Conservation (phyloP, 1,140 invertebrate species). For the Drosophila parvula region DNA sequence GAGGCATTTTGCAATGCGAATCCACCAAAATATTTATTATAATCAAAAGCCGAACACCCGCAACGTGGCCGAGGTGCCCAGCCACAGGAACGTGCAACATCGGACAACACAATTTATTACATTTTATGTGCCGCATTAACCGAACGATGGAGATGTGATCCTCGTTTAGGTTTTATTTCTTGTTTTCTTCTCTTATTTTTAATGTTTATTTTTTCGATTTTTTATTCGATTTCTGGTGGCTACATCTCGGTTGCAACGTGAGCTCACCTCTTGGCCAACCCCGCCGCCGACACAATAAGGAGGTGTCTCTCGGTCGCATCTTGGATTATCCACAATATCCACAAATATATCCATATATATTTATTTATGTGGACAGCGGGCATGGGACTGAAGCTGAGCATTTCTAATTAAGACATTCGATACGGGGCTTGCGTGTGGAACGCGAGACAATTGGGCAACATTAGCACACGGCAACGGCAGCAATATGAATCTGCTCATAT, state of each 20-base stretch:
- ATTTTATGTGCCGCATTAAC: constrained; percentile 77
- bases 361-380: constrained; percentile 43
- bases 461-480: constrained; percentile 31
- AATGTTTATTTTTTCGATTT: constrained; percentile 1
- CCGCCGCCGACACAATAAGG: constrained; percentile 48
- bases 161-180: constrained; percentile 56
- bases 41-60: constrained; percentile 71
- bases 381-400: constrained; percentile 44
- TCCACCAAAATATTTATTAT: constrained; percentile 75
- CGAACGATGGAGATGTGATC: constrained; percentile 73
- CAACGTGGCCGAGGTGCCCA: constrained; percentile 39
- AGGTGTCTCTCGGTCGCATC: constrained; percentile 35
- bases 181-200: not conserved
- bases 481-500: constrained; percentile 57
- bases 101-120: constrained; percentile 76
- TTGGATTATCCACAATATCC: constrained; percentile 15
- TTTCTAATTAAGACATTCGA: constrained; percentile 83
- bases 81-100: constrained; percentile 39
- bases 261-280: constrained; percentile 46
- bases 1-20: constrained; percentile 66
- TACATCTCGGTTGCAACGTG: constrained; percentile 47
- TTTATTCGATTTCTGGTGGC: constrained; percentile 30
- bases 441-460: constrained; percentile 72
- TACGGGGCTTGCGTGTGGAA: constrained; percentile 78
- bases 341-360: constrained; percentile 49